These are phyloP conservation scores for Xestia rhomboidea DNA, from an alignment of 2,888 invertebrate species.

Conservation along the genomic window DNA sequence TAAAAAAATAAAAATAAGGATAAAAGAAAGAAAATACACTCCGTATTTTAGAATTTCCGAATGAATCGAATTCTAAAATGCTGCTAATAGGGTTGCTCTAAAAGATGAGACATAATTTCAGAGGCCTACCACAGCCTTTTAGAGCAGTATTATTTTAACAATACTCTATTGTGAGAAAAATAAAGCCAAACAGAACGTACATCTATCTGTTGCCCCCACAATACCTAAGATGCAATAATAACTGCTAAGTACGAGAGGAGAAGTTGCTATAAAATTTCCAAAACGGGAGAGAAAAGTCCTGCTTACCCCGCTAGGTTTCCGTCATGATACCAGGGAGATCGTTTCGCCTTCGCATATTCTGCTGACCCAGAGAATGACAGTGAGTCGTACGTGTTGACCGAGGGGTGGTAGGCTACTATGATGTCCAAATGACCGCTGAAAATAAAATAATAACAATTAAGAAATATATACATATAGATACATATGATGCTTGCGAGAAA, in stretches of 20 bases:
- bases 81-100: not conserved
- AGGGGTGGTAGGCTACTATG: conserved; percentile 92
- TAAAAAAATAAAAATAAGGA: too few species aligned
- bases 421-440: conserved; percentile 91
- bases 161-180: not conserved
- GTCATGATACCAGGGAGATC: conserved; percentile 86
- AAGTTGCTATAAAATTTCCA: not conserved
- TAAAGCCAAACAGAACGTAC: not conserved
- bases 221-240: not conserved
- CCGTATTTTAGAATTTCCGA: too few species aligned
- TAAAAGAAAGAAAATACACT: too few species aligned
- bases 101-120: not conserved
- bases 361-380: conserved; percentile 84
- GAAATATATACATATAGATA: too few species aligned
- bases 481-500: too few species aligned
- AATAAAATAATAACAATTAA: conserved; percentile 38
- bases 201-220: not conserved
- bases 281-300: not conserved
- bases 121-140: not conserved
- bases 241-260: not conserved
- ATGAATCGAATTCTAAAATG: not conserved
- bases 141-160: not conserved
- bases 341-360: conserved; percentile 84
- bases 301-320: conserved; percentile 88
- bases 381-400: conserved; percentile 88